Conservation (phyloP, 2,797 vertebrate genomes). For the Acropternis orthonyx region DNA sequence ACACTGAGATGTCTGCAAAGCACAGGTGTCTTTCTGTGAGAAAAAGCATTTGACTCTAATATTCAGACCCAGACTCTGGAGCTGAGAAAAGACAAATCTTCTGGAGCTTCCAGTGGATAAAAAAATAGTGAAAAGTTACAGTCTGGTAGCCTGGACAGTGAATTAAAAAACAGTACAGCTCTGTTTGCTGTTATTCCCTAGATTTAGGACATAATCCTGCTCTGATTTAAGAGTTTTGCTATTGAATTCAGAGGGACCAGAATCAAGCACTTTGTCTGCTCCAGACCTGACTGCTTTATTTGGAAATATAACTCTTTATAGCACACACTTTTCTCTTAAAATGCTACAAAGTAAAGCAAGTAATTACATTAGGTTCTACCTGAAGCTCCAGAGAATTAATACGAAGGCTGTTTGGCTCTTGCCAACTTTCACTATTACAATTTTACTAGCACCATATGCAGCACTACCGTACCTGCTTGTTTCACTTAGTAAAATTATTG, state of each 20-base stretch:
- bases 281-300: conserved; percentile 45
- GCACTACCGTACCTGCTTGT: conserved; percentile 29
- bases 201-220: conserved; percentile 6
- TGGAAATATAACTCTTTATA: conserved; percentile 56
- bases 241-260: conserved; percentile 8
- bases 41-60: not conserved
- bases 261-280: conserved; percentile 27
- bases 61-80: not conserved
- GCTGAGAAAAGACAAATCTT: not conserved
- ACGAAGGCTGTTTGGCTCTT: conserved; percentile 39
- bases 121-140: not conserved
- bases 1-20: not conserved
- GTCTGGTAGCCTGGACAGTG: not conserved
- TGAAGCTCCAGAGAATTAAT: conserved; percentile 64
- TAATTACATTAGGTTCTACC: conserved; percentile 57
- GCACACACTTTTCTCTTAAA: conserved; percentile 57
- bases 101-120: not conserved
- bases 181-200: not conserved
- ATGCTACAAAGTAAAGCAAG: conserved; percentile 28
- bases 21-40: not conserved
- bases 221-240: conserved; percentile 15
- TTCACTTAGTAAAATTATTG: conserved; percentile 23
- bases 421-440: conserved; percentile 37
- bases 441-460: conserved; percentile 67
- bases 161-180: not conserved